Conservation (phyloP, 2,113 vertebrate species). For the Pavo muticus region DNA sequence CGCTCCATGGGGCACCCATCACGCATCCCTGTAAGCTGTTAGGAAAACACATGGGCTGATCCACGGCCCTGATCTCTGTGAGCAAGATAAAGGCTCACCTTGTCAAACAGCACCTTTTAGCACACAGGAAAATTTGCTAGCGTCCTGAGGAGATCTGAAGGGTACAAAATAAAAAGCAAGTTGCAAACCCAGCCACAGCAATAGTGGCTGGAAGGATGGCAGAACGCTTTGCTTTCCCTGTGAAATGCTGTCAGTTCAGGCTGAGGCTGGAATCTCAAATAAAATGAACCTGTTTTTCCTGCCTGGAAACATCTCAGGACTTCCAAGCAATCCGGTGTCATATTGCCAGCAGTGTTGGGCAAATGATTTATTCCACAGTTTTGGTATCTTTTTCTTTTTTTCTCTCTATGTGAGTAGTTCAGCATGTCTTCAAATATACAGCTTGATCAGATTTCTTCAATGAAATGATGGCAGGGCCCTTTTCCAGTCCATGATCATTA, state of each 20-base stretch:
- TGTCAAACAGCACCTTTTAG: neutral
- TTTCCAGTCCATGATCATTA: neutral
- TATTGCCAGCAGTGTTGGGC: neutral
- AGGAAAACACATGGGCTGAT: fast-evolving
- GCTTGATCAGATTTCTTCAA: neutral
- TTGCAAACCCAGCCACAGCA: neutral
- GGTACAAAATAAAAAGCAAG: neutral
- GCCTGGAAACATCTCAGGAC: slow-evolving; percentile 25
- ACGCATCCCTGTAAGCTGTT: neutral
- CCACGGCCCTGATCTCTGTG: neutral
- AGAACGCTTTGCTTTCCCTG: neutral
- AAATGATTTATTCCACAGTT: neutral
- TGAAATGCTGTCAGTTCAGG: neutral
- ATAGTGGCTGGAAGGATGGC: neutral
- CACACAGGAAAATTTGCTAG: neutral
- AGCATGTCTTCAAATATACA: neutral
- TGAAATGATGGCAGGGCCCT: neutral
- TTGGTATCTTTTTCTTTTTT: neutral
- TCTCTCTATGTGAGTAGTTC: neutral
- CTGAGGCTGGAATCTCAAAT: neutral
- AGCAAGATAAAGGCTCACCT: neutral
- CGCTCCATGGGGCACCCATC: fast-evolving
- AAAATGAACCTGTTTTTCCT: slow-evolving; percentile 7
- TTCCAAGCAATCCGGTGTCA: slow-evolving; percentile 25
- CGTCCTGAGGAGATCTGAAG: neutral